Percentiles rank a stretch among this genome's conserved stretches.
Evolutionary conservation across 2,888 invertebrate species (phyloP).

Genomic region (Polydrusus tereticollis): DNA sequence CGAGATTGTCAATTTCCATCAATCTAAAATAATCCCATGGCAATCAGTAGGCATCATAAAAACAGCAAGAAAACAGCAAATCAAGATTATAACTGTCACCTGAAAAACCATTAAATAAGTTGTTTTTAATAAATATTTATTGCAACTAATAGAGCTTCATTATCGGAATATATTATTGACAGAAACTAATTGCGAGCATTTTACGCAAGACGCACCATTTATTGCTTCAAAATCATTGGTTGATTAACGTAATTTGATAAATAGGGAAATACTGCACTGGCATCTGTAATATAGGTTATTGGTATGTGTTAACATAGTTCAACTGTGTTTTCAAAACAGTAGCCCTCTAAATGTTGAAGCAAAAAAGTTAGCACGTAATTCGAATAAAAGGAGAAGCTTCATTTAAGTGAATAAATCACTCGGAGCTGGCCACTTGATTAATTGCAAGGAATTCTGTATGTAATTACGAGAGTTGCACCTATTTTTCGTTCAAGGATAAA

Average conservation of each 20-base stretch:
- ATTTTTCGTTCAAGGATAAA: constrained; percentile 32
- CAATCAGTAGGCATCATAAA: constrained; percentile 2
- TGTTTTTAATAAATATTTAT: constrained; percentile 50
- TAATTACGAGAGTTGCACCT: constrained; percentile 17
- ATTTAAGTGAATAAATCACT: constrained; percentile 1
- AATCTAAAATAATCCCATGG: constrained; percentile 5
- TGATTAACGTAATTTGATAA: constrained; percentile 7
- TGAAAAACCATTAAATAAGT: constrained; percentile 39
- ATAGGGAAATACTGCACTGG: no score
- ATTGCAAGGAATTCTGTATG: constrained; percentile 8
- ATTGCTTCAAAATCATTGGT: neutral
- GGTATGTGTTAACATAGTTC: no score
- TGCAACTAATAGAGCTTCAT: constrained; percentile 40
- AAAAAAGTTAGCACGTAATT: neutral
- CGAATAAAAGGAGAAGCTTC: neutral
- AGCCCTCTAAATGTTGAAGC: neutral
- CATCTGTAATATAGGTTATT: no score
- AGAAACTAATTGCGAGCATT: constrained; percentile 45
- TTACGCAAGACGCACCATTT: constrained; percentile 33
- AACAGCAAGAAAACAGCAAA: constrained; percentile 28
- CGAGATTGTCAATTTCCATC: neutral
- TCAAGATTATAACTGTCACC: constrained; percentile 36
- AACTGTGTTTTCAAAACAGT: no score
- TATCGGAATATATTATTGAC: constrained; percentile 48
- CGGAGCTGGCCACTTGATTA: constrained; percentile 1